These are phyloP conservation scores for Pterostichus madidus DNA, from an alignment of 2,888 invertebrate species.

Conservation along the genomic window DNA sequence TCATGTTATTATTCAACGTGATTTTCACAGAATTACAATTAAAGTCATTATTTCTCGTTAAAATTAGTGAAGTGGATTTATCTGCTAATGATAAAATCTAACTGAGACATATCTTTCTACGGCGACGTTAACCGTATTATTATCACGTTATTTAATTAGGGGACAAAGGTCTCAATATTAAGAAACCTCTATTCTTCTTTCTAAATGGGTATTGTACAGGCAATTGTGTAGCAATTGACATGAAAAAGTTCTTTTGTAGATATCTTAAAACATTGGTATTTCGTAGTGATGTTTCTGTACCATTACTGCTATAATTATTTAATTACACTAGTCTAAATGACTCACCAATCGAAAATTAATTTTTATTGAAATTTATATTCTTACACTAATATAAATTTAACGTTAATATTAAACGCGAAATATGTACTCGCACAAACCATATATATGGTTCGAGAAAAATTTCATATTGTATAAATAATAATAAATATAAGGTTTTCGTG, in stretches of 20 bases:
- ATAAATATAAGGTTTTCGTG: no score
- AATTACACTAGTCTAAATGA: conserved; percentile 37
- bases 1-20: no score
- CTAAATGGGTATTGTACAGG: conserved; percentile 58
- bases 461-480: no score
- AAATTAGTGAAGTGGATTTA: no score
- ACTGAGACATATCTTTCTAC: conserved; percentile 45
- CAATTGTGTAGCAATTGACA: conserved; percentile 54
- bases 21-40: no score
- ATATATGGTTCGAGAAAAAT: no score
- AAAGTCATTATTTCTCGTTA: no score
- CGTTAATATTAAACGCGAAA: no score
- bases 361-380: conserved; percentile 34
- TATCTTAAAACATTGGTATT: conserved; percentile 13
- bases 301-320: conserved; percentile 25
- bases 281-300: conserved; percentile 19
- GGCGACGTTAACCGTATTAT: conserved; percentile 49
- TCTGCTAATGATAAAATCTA: conserved; percentile 34
- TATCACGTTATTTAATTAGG: conserved; percentile 64
- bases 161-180: conserved; percentile 62
- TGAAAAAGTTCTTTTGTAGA: conserved; percentile 41
- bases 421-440: no score
- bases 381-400: not conserved
- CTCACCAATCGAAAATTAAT: conserved; percentile 15
- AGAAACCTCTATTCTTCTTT: conserved; percentile 53